phyloP scores from a whole-genome alignment of 1,140 invertebrate species.

The Macrobrachium nipponense region DNA sequence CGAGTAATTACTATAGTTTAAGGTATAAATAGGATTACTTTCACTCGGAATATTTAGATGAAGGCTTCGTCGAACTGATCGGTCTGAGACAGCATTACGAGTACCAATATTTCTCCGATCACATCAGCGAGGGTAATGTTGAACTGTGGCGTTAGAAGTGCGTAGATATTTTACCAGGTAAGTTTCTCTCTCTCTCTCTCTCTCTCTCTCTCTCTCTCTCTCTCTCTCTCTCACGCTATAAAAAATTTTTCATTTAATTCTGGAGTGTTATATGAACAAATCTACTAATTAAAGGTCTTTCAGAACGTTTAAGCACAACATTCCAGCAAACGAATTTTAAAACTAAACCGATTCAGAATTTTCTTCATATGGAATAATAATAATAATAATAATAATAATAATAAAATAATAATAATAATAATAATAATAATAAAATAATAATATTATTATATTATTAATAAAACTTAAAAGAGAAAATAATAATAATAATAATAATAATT shows the following conservation, averaged over 20 bases:
- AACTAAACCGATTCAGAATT: no score
- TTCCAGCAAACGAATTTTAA: not conserved
- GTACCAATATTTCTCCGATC: not conserved
- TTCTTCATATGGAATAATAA: no score
- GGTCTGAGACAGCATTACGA: not conserved
- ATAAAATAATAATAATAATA: no score
- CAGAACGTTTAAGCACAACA: not conserved
- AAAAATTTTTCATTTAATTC: not conserved
- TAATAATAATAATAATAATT: no score
- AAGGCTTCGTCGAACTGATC: no score
- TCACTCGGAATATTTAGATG: no score
- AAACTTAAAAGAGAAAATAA: no score
- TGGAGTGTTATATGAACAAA: not conserved
- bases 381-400: no score
- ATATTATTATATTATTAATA: no score
- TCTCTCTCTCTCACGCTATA: constrained; percentile 15
- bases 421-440: no score
- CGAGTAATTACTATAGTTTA: no score
- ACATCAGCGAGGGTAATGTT: not conserved
- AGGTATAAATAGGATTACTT: no score
- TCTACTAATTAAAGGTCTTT: not conserved
- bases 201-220: constrained; percentile 28
- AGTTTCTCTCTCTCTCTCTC: not conserved
- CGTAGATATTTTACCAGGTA: not conserved
- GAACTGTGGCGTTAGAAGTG: not conserved